A percentile compares a stretch with the other conserved stretches of the same genome.
phyloP scores from a whole-genome alignment of 2,113 vertebrate genomes.

The Antechinus stuartii region DNA sequence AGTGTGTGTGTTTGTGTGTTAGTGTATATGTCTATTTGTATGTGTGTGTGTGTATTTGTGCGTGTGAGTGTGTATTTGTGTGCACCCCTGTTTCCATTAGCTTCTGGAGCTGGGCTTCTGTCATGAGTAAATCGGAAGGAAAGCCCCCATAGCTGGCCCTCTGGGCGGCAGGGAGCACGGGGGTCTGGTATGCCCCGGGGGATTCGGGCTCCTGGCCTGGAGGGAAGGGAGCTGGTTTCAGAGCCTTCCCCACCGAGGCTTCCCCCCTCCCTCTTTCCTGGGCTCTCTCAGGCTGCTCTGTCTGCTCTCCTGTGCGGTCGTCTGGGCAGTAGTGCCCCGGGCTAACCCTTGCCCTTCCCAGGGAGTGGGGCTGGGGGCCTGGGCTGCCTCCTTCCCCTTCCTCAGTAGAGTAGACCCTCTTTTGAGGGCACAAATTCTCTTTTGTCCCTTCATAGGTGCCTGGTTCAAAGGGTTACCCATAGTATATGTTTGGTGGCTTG shows the following conservation, averaged over 20 bases:
- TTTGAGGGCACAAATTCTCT: background rate
- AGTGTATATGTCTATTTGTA: background rate
- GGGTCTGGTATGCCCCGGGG: background rate
- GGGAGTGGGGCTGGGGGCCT: background rate
- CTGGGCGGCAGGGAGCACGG: background rate
- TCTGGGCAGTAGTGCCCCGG: no score
- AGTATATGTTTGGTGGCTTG: no score
- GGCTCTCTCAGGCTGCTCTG: background rate
- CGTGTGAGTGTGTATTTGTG: background rate
- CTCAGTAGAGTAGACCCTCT: background rate
- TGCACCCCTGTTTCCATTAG: background rate
- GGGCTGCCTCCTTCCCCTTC: background rate
- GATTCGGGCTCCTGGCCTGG: background rate
- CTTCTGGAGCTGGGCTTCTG: background rate
- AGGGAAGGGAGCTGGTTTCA: background rate
- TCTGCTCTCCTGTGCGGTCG: background rate
- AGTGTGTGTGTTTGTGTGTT: background rate
- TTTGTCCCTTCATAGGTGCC: background rate
- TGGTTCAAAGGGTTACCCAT: background rate
- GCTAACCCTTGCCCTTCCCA: background rate
- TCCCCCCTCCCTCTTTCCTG: background rate
- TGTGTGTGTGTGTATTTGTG: background rate
- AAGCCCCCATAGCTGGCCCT: background rate
- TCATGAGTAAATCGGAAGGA: background rate
- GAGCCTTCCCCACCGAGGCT: background rate